Evolutionary conservation across 1,140 invertebrate genomes (phyloP).

Genomic region (Leucophenga varia): DNA sequence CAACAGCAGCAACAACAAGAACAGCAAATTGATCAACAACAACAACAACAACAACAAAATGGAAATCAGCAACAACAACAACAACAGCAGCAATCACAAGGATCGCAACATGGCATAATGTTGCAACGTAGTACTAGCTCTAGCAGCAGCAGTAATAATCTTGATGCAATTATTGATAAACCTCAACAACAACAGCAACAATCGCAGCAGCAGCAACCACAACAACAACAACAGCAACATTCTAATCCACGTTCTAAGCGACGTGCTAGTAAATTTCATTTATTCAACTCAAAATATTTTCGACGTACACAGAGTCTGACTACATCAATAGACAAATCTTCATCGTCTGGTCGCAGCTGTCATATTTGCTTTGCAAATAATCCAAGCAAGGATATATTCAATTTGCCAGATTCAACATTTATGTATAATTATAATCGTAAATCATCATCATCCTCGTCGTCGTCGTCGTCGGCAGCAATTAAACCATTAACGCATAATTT

Average conservation of each 20-base stretch:
- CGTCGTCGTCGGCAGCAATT: slow-evolving; percentile 1
- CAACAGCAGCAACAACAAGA: slow-evolving; percentile 3
- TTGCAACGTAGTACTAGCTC: slow-evolving; percentile 11
- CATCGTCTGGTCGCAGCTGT: slow-evolving; percentile 39
- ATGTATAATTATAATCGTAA: slow-evolving; percentile 13
- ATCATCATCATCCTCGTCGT: too few species aligned
- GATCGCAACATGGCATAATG: slow-evolving; percentile 1
- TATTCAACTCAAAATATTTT: slow-evolving; percentile 17
- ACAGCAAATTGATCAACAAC: too few species aligned
- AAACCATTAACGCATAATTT: too few species aligned
- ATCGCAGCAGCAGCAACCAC: slow-evolving; percentile 15
- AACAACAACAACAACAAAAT: too few species aligned
- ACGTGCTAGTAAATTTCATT: slow-evolving; percentile 14
- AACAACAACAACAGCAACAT: slow-evolving; percentile 30
- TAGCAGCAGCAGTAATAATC: slow-evolving; percentile 8
- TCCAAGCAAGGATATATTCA: slow-evolving; percentile 51
- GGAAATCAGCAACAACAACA: slow-evolving; percentile 4
- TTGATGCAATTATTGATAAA: too few species aligned
- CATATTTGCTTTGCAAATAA: slow-evolving; percentile 53
- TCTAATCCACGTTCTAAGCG: slow-evolving; percentile 23
- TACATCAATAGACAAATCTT: slow-evolving; percentile 41
- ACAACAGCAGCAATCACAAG: slow-evolving; percentile 9
- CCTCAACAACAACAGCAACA: slow-evolving; percentile 15
- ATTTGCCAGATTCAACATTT: slow-evolving; percentile 32
- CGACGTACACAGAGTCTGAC: slow-evolving; percentile 49